Conservation (phyloP, 2,888 invertebrate genomes). For the Cephus nigrinus region DNA sequence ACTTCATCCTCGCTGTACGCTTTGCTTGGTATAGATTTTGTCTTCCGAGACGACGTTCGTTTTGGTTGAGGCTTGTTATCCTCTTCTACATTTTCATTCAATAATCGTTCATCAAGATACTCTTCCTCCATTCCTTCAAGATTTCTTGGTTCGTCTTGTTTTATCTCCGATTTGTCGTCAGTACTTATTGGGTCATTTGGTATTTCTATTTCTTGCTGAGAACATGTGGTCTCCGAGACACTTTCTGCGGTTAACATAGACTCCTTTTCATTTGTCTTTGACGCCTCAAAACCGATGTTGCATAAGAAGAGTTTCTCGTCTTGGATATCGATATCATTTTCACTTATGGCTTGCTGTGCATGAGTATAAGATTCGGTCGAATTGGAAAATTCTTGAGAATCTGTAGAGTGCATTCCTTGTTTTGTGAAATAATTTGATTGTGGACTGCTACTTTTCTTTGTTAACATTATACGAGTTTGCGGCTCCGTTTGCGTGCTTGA, state of each 20-base stretch:
- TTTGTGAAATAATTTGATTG: slow-evolving; percentile 55
- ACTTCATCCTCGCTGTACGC: slow-evolving; percentile 50
- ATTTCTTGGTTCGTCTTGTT: slow-evolving; percentile 21
- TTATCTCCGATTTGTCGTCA: not conserved
- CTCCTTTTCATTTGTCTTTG: slow-evolving; percentile 27
- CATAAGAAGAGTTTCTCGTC: slow-evolving; percentile 47
- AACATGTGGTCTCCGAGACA: slow-evolving; percentile 30
- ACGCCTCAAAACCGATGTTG: slow-evolving; percentile 37
- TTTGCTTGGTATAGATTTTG: slow-evolving; percentile 44
- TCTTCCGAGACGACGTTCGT: slow-evolving; percentile 47
- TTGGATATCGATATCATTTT: slow-evolving; percentile 28
- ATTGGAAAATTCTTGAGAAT: slow-evolving; percentile 15
- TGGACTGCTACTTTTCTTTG: slow-evolving; percentile 41
- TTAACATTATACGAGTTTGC: slow-evolving; percentile 45
- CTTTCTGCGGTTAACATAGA: slow-evolving; percentile 28
- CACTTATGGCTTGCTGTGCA: slow-evolving; percentile 24
- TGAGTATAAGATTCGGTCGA: slow-evolving; percentile 42
- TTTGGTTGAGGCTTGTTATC: slow-evolving; percentile 41
- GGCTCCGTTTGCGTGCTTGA: slow-evolving; percentile 58
- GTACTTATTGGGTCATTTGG: not conserved
- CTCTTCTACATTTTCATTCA: slow-evolving; percentile 27
- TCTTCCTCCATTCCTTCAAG: slow-evolving; percentile 27
- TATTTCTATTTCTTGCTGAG: slow-evolving; percentile 13
- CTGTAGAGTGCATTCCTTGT: slow-evolving; percentile 46
- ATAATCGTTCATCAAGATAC: slow-evolving; percentile 25